Evolutionary conservation across 2,888 invertebrate genomes (phyloP).

Genomic region (Theodoxus fluviatilis): DNA sequence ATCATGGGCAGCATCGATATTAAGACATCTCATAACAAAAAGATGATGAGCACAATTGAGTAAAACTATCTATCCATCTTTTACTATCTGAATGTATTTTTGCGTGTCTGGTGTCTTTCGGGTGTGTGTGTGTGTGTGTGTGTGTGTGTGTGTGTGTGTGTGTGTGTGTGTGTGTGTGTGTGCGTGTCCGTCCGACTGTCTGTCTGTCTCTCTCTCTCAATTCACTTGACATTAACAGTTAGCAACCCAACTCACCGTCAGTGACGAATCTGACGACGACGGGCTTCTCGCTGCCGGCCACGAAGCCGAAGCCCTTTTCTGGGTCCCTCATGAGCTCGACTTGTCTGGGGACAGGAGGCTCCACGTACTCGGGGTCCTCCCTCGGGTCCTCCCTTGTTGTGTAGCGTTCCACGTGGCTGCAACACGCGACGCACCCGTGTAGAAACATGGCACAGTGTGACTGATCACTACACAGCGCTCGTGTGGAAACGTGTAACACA

Average conservation of each 20-base stretch:
- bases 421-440: too few relatives aligned
- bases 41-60: too few relatives aligned
- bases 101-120: background rate
- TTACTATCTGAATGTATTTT: background rate
- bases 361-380: slow-evolving; percentile 72
- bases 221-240: background rate
- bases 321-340: slow-evolving; percentile 79
- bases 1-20: too few relatives aligned
- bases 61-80: too few relatives aligned
- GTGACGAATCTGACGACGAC: slow-evolving; percentile 81
- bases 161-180: background rate
- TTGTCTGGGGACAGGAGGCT: slow-evolving; percentile 79
- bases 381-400: slow-evolving; percentile 88
- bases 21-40: too few relatives aligned
- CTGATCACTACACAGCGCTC: too few relatives aligned
- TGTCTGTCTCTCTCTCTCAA: background rate
- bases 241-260: slow-evolving; percentile 61
- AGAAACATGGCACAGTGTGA: too few relatives aligned
- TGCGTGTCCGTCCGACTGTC: background rate
- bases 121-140: slow-evolving; percentile 10
- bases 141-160: background rate
- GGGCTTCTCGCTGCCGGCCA: slow-evolving; percentile 92
- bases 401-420: slow-evolving; percentile 77
- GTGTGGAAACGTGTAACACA: too few relatives aligned
- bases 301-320: slow-evolving; percentile 89